phyloP scores from a whole-genome alignment of 2,113 vertebrate genomes.

The Zosterops lateralis region DNA sequence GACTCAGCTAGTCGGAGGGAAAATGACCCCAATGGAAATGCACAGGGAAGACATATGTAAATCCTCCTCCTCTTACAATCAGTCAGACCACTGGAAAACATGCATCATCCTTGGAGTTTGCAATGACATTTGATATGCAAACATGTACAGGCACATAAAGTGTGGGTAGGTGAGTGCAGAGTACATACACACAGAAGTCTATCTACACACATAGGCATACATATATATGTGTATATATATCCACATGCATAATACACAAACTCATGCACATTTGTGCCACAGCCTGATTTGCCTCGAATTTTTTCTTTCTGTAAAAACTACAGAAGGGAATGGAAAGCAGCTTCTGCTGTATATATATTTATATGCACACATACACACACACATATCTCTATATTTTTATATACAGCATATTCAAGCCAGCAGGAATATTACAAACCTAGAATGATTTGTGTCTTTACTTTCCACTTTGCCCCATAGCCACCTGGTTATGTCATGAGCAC shows the following conservation, averaged over 20 bases:
- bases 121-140: too few species aligned
- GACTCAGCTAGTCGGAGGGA: fast-evolving
- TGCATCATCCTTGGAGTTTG: too few species aligned
- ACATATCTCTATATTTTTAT: not conserved
- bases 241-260: not conserved
- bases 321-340: not conserved
- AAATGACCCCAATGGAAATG: fast-evolving
- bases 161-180: not conserved
- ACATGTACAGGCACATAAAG: fast-evolving
- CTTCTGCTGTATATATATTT: not conserved
- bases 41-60: not conserved
- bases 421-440: not conserved
- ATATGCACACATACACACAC: not conserved
- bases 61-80: not conserved
- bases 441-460: not conserved
- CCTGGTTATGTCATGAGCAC: fast-evolving
- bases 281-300: not conserved
- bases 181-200: not conserved
- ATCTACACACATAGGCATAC: fast-evolving
- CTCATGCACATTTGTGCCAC: not conserved
- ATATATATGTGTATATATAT: not conserved
- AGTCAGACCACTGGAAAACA: not conserved
- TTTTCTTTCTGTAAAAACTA: not conserved
- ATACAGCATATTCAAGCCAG: fast-evolving
- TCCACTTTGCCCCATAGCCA: not conserved